Evolutionary conservation across 2,113 vertebrate genomes (phyloP), one percentile per base, ranked within the genome.

Genomic region (Phoenicopterus ruber): DNA sequence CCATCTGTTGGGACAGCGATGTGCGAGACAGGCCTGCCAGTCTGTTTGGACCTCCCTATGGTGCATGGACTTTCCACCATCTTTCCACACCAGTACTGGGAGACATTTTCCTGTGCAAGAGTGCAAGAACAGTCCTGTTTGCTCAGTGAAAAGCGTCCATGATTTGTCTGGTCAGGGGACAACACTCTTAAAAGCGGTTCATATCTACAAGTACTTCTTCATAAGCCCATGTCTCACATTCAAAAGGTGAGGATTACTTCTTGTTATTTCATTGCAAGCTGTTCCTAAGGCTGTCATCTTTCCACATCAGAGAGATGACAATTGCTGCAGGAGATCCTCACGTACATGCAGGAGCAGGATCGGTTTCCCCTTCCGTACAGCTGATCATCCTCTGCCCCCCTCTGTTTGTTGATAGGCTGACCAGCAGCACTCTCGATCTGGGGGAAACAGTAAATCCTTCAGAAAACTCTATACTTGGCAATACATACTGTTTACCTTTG

Each of bases 281-380:
- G 15, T 66, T 78, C 11, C 38, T n/a, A n/a, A 66, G 24, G 34
- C 34, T 72, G 24, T 47, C 9, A 47, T 38, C 28, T 44, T 17
- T 52, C 29, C 31, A 31, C 16, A 26, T 25, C 0, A 1, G 20
- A 40, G 25, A 55, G 18, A 42, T 28, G 38, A n/a, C 1, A 1
- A 32, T 7, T 69, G 32, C 69, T 81, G 46, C 40, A 32, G 40
- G 49, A 74, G 46, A 61, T 32, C 26, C 22, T 55, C 26, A 62
- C 10, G 7, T n/a, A 42, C 25, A 13, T 32, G 31, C 17, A 81
- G 55, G 18, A 40, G n/a, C 18, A 77, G 50, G 13, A 54, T 20
- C 1, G 0, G 25, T 54, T 66, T 8, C 24, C 40, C 28, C 24
- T 57, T 61, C 3, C 1, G 17, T 72, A 32, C 3, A 17, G 38